phyloP scores from a whole-genome alignment of 2,888 invertebrate species.

The Celastrina argiolus region DNA sequence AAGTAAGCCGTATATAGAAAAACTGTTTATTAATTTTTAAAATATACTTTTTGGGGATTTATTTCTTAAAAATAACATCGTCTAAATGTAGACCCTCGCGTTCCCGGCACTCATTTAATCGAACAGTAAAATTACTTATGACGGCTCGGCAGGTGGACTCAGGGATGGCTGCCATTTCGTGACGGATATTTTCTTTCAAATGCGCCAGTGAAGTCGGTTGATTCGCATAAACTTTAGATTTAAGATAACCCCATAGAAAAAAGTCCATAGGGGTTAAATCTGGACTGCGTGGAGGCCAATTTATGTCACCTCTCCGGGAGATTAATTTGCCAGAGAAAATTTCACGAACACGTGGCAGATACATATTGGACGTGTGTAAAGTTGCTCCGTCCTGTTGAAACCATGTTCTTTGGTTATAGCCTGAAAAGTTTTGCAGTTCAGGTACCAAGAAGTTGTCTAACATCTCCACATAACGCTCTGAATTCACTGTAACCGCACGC shows the following conservation, averaged over 20 bases:
- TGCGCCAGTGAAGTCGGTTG: constrained; percentile 15
- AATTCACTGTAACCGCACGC: constrained; percentile 27
- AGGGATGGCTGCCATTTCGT: constrained; percentile 28
- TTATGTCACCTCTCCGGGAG: constrained; percentile 24
- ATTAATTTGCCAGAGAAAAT: constrained; percentile 71
- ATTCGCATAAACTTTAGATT: constrained; percentile 27
- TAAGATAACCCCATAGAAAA: constrained; percentile 28
- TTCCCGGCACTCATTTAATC: too few species aligned
- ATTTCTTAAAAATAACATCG: constrained; percentile 1
- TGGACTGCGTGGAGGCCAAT: too few species aligned
- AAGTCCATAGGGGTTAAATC: constrained; percentile 28
- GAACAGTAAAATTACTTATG: constrained; percentile 27
- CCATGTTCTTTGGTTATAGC: constrained; percentile 34
- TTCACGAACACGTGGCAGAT: constrained; percentile 26
- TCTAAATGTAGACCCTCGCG: not conserved
- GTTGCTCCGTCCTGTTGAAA: constrained; percentile 32
- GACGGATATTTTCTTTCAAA: constrained; percentile 23
- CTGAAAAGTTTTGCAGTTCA: constrained; percentile 32
- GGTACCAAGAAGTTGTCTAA: constrained; percentile 29
- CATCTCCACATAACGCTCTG: constrained; percentile 30
- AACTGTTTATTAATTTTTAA: not conserved
- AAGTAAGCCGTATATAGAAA: not conserved
- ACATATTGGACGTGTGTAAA: constrained; percentile 27
- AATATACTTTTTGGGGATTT: not conserved
- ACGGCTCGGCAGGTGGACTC: constrained; percentile 28